phyloP scores from a whole-genome alignment of 2,113 vertebrate genomes.

The Eira barbara region DNA sequence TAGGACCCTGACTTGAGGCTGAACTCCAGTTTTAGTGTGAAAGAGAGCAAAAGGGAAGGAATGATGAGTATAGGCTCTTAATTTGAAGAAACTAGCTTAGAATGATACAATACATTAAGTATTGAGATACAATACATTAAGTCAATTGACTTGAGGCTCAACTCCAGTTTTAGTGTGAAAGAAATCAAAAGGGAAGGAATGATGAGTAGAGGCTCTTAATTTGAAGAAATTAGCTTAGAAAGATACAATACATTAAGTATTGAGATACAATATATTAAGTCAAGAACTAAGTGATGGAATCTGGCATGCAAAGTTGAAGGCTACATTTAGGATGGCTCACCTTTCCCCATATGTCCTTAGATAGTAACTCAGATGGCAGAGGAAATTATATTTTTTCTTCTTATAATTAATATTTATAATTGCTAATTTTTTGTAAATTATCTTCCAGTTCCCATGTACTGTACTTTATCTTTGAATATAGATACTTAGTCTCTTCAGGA shows the following conservation, averaged over 20 bases:
- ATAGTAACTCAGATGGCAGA: neutral
- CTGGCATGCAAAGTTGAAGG: neutral
- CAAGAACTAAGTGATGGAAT: neutral
- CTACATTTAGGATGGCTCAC: neutral
- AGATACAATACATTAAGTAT: neutral
- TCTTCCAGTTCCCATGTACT: neutral
- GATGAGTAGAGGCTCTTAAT: neutral
- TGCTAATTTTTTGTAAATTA: neutral
- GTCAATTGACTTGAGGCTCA: neutral
- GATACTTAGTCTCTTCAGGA: neutral
- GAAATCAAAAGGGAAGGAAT: neutral
- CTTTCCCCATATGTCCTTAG: neutral
- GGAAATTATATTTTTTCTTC: neutral
- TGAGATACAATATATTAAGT: neutral
- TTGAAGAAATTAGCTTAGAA: neutral
- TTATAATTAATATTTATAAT: neutral
- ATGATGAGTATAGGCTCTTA: neutral
- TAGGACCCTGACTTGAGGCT: neutral
- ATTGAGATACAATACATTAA: too few species aligned
- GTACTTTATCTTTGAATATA: neutral
- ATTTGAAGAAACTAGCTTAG: neutral
- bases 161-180: neutral
- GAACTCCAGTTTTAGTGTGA: neutral
- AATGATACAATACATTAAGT: neutral
- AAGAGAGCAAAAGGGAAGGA: neutral